phyloP scores from a whole-genome alignment of 2,888 invertebrate genomes.

The Xestia c-nigrum region DNA sequence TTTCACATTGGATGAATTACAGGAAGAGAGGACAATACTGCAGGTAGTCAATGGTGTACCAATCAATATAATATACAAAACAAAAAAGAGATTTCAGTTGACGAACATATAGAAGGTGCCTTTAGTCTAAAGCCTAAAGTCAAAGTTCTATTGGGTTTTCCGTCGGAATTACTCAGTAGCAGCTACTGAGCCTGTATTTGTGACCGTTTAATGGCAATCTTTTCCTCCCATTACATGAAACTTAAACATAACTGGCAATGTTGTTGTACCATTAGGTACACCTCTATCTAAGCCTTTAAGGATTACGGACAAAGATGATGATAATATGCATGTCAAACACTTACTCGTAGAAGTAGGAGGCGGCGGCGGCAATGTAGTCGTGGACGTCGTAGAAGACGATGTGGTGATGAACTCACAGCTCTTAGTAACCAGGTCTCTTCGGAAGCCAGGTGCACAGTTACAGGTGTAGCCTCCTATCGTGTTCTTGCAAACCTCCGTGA shows the following conservation, averaged over 20 bases:
- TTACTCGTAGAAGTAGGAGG: slow-evolving; percentile 68
- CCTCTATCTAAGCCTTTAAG: neutral
- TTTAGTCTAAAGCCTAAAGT: neutral
- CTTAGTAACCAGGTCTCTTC: slow-evolving; percentile 90
- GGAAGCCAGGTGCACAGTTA: slow-evolving; percentile 95
- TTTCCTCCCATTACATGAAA: too few relatives aligned
- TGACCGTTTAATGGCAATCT: too few relatives aligned
- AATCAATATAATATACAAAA: too few relatives aligned
- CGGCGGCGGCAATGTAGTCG: slow-evolving; percentile 61
- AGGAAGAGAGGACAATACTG: too few relatives aligned
- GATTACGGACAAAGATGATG: neutral
- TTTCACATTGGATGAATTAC: too few relatives aligned
- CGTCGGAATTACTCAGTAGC: too few relatives aligned
- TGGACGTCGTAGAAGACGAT: slow-evolving; percentile 72
- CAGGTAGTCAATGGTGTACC: too few relatives aligned
- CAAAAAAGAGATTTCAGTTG: too few relatives aligned
- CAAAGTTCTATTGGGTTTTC: too few relatives aligned
- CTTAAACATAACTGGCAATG: too few relatives aligned
- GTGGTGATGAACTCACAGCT: slow-evolving; percentile 76
- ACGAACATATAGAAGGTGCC: neutral
- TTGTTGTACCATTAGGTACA: neutral
- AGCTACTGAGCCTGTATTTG: too few relatives aligned
- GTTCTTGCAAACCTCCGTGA: slow-evolving; percentile 94
- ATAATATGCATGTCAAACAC: neutral
- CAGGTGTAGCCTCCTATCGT: slow-evolving; percentile 96